phyloP scores from a whole-genome alignment of 1,140 invertebrate species.

The Procambarus virginalis region DNA sequence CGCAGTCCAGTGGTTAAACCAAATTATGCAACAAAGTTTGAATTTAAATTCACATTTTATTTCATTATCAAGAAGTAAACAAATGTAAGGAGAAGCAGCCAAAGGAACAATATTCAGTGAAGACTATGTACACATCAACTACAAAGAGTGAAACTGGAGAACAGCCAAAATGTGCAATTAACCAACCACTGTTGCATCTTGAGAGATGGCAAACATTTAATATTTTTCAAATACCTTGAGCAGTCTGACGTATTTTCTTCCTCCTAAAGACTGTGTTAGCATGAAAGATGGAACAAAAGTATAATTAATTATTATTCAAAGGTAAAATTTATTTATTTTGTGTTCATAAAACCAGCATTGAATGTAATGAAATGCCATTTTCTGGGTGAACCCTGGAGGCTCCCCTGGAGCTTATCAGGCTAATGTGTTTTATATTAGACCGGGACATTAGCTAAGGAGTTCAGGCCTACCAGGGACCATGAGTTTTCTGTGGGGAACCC shows the following conservation, averaged over 20 bases:
- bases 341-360: too few species aligned
- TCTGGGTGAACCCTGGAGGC: too few species aligned
- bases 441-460: too few species aligned
- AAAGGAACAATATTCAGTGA: too few species aligned
- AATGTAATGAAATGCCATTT: too few species aligned
- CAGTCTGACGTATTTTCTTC: slow-evolving; percentile 65
- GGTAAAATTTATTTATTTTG: too few species aligned
- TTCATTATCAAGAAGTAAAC: not conserved
- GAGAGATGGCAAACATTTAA: slow-evolving; percentile 9
- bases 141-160: not conserved
- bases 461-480: too few species aligned
- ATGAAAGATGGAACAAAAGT: slow-evolving; percentile 45
- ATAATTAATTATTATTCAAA: slow-evolving; percentile 2
- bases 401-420: too few species aligned
- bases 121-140: not conserved
- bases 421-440: too few species aligned
- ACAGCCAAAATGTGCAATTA: slow-evolving; percentile 8
- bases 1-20: too few species aligned
- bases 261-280: slow-evolving; percentile 61
- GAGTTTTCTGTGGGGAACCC: too few species aligned
- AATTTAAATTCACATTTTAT: not conserved
- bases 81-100: not conserved
- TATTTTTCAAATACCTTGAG: slow-evolving; percentile 54
- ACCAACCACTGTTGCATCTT: slow-evolving; percentile 24
- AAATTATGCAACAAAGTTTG: too few species aligned